Evolutionary conservation across 1,140 invertebrate species (phyloP).

Genomic region (Lasaia peninsularis): DNA sequence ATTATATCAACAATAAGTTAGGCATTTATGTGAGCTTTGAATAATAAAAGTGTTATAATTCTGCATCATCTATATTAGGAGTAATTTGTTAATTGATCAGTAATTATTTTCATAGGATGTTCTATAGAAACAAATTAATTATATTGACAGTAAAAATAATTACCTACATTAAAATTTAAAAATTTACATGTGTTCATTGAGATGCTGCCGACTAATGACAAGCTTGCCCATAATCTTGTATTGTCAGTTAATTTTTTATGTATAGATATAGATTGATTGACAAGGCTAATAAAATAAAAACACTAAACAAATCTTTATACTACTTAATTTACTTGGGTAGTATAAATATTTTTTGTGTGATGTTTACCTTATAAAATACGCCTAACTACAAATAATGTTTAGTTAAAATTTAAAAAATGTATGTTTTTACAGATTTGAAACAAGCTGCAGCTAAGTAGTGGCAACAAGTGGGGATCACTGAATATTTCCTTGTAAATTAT

Average conservation of each 20-base stretch:
- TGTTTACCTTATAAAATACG: background rate
- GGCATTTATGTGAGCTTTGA: too few relatives aligned
- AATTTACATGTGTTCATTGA: background rate
- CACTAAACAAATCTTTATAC: too few relatives aligned
- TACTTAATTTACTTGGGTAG: too few relatives aligned
- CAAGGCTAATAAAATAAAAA: background rate
- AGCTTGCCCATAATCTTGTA: background rate
- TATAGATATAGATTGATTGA: too few relatives aligned
- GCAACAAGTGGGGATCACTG: background rate
- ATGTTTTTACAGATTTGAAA: constrained; percentile 73
- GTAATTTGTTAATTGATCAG: too few relatives aligned
- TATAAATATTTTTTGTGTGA: background rate
- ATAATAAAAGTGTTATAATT: too few relatives aligned
- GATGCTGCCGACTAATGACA: background rate
- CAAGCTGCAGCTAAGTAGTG: constrained; percentile 61
- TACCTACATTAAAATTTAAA: background rate
- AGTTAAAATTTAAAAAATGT: background rate
- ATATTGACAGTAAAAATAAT: background rate
- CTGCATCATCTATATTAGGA: too few relatives aligned
- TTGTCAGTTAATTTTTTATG: too few relatives aligned
- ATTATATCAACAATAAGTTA: too few relatives aligned
- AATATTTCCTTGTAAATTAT: constrained; percentile 27
- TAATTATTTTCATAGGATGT: background rate
- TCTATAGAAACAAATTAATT: background rate
- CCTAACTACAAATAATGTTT: background rate